Percentiles rank a stretch among this genome's conserved stretches.
Conservation (phyloP, 1,140 invertebrate genomes). For the Bombus affinis region DNA sequence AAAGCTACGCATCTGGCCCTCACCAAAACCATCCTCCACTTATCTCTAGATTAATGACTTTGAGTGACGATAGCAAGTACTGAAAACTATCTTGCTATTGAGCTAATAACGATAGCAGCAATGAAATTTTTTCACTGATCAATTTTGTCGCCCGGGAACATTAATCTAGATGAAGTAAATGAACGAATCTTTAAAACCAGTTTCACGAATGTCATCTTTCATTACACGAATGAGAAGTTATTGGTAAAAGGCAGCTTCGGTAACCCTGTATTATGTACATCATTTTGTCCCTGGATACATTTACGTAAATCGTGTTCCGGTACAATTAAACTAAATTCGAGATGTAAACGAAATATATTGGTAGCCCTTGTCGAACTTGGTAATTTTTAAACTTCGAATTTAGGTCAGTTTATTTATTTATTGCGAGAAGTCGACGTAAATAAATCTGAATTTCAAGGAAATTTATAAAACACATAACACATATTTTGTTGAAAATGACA, state of each 20-base stretch:
- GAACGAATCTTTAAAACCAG: slow-evolving; percentile 7
- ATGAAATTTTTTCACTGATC: not conserved
- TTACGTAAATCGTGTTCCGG: not conserved
- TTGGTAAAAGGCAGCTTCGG: slow-evolving; percentile 3
- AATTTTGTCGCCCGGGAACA: not conserved
- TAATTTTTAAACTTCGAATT: too few species aligned
- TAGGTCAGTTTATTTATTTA: too few species aligned
- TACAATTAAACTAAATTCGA: not conserved
- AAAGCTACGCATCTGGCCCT: too few species aligned
- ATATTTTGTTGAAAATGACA: too few species aligned
- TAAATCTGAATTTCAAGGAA: not conserved
- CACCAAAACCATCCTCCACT: too few species aligned
- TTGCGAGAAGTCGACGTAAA: not conserved
- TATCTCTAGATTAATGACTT: too few species aligned
- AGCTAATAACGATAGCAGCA: too few species aligned
- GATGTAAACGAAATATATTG: too few species aligned
- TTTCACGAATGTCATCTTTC: not conserved
- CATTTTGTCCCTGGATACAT: not conserved
- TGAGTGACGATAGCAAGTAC: too few species aligned
- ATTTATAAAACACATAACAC: not conserved
- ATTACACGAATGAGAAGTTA: slow-evolving; percentile 3
- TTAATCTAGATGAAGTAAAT: slow-evolving; percentile 6
- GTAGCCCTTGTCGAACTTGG: too few species aligned
- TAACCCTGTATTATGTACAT: not conserved
- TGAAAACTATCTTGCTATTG: too few species aligned